A percentile compares a stretch with the other conserved stretches of the same genome.
These are phyloP conservation scores for Rhodeus uyekii DNA, from an alignment of 2,797 vertebrate genomes.

Conservation along the genomic window DNA sequence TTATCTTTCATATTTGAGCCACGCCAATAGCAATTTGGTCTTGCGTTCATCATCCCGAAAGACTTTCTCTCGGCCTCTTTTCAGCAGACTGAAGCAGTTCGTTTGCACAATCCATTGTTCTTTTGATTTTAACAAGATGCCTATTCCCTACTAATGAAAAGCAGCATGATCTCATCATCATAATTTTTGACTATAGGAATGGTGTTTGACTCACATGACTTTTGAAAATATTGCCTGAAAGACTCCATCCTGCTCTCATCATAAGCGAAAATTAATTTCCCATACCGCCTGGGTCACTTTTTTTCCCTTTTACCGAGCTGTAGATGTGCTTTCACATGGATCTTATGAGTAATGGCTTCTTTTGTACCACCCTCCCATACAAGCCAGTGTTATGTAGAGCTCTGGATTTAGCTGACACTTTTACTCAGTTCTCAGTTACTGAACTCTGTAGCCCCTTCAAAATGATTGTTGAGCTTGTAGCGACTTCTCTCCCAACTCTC, in stretches of 20 bases:
- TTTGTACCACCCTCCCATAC: not conserved
- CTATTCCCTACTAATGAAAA: conserved; percentile 27
- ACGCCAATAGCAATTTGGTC: not conserved
- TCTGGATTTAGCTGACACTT: conserved; percentile 16
- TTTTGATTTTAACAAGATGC: conserved; percentile 18
- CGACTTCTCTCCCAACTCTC: conserved; percentile 12
- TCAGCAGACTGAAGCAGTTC: not conserved
- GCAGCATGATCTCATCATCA: conserved; percentile 31
- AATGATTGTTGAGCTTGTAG: conserved; percentile 16
- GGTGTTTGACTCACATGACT: conserved; percentile 41
- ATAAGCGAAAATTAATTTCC: conserved; percentile 63
- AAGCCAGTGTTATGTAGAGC: not conserved
- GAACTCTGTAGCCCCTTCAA: conserved; percentile 20
- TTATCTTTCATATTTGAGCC: conserved; percentile 13
- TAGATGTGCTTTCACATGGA: not conserved
- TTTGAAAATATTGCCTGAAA: conserved; percentile 25
- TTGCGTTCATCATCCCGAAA: conserved; percentile 1
- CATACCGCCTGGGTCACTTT: not conserved
- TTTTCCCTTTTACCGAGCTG: not conserved
- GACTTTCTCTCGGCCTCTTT: conserved; percentile 13
- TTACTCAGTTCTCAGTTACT: conserved; percentile 18
- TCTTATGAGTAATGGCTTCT: conserved; percentile 25
- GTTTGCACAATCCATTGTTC: conserved; percentile 14
- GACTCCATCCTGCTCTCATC: conserved; percentile 61
- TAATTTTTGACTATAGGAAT: conserved; percentile 1